Conservation (phyloP, 1,140 invertebrate genomes). For the Cheumatopsyche charites region DNA sequence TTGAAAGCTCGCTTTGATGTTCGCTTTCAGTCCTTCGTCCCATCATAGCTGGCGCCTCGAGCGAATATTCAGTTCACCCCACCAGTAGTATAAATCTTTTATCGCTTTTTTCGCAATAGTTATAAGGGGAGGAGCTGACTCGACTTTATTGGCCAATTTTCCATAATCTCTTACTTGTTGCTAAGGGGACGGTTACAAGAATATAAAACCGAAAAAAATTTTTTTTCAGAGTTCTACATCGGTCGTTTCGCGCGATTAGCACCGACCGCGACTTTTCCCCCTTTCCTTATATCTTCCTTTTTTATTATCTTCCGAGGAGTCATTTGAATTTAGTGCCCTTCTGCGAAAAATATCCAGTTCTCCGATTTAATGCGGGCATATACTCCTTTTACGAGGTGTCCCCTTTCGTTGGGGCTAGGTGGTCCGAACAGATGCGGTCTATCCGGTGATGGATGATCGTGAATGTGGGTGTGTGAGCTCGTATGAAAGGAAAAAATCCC, state of each 20-base stretch:
- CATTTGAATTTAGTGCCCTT: constrained; percentile 13
- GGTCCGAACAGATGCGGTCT: constrained; percentile 17
- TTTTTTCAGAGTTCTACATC: not conserved
- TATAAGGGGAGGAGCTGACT: not conserved
- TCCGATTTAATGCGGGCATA: not conserved
- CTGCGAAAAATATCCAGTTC: not conserved
- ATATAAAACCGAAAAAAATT: not conserved
- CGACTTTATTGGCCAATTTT: constrained; percentile 36
- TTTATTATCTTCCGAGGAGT: not conserved
- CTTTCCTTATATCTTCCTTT: no score
- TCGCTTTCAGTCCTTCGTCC: no score
- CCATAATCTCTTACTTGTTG: constrained; percentile 39
- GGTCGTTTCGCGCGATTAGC: constrained; percentile 20
- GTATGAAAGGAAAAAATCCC: not conserved
- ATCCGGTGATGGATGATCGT: constrained; percentile 16
- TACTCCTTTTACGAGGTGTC: not conserved
- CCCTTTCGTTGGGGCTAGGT: not conserved
- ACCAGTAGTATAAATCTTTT: not conserved
- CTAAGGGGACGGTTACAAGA: constrained; percentile 16
- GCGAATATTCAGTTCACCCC: no score
- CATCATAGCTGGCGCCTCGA: no score
- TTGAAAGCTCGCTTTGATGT: no score
- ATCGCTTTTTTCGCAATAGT: not conserved
- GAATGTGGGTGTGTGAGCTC: not conserved
- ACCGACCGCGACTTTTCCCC: not conserved